Percentiles rank a stretch among this genome's conserved stretches.
These are phyloP conservation scores for Paramacrobiotus metropolitanus DNA, from an alignment of 1,140 invertebrate genomes.

Conservation along the genomic window DNA sequence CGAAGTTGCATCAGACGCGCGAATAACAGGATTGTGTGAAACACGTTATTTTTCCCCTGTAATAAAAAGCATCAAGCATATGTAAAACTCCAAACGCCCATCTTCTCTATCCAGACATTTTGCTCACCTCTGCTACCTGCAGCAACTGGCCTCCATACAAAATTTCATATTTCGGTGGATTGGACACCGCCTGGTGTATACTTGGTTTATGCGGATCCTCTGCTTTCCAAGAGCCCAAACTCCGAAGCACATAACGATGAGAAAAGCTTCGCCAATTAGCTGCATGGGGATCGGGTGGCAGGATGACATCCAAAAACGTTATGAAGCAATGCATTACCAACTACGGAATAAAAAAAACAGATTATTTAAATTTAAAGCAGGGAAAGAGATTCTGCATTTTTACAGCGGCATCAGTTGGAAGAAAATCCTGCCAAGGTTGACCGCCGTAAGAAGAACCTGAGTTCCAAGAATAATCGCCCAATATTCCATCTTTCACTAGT, in stretches of 20 bases:
- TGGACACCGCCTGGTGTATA: background rate
- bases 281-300: conserved; percentile 1
- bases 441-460: background rate
- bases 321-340: background rate
- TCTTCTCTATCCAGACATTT: background rate
- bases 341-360: background rate
- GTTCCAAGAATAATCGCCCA: background rate
- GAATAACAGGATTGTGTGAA: background rate
- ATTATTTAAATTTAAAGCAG: background rate
- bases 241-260: background rate
- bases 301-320: background rate
- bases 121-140: background rate
- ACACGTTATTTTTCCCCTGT: background rate
- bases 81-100: too few species aligned
- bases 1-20: background rate
- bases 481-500: background rate
- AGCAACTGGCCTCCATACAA: background rate
- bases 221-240: background rate
- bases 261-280: background rate
- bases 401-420: background rate
- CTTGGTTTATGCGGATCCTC: background rate
- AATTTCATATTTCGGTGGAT: background rate
- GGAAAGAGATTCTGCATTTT: background rate
- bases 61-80: too few species aligned
- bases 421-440: conserved; percentile 1